phyloP scores from a whole-genome alignment of 2,113 vertebrate species.

The Pseudorasbora parva region DNA sequence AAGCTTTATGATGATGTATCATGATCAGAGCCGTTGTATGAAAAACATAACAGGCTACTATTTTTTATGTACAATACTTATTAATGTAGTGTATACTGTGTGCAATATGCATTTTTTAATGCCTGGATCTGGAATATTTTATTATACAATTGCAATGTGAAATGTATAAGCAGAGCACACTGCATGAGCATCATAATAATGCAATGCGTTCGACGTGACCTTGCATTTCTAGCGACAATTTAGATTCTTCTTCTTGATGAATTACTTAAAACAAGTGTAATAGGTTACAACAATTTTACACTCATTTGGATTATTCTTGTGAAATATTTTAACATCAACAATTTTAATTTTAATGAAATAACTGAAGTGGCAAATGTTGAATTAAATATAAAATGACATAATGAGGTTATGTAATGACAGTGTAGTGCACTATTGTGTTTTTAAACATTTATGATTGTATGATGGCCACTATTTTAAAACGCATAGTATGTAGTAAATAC shows the following conservation, averaged over 20 bases:
- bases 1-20: not conserved
- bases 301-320: not conserved
- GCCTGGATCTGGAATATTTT: not conserved
- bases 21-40: not conserved
- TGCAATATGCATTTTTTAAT: not conserved
- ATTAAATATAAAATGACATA: not conserved
- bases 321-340: no score
- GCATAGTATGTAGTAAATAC: not conserved
- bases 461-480: no score
- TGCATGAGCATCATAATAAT: not conserved
- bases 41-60: not conserved
- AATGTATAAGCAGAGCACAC: not conserved
- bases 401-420: not conserved
- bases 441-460: not conserved
- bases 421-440: not conserved
- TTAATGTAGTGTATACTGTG: not conserved
- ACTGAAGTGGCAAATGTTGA: not conserved
- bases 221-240: not conserved
- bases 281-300: not conserved
- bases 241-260: no score
- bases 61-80: not conserved
- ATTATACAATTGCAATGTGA: no score
- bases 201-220: not conserved
- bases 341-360: not conserved
- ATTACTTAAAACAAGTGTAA: no score